A percentile compares a stretch with the other conserved stretches of the same genome.
Conservation (phyloP, 2,113 vertebrate species). For the Glaucomys volans region DNA sequence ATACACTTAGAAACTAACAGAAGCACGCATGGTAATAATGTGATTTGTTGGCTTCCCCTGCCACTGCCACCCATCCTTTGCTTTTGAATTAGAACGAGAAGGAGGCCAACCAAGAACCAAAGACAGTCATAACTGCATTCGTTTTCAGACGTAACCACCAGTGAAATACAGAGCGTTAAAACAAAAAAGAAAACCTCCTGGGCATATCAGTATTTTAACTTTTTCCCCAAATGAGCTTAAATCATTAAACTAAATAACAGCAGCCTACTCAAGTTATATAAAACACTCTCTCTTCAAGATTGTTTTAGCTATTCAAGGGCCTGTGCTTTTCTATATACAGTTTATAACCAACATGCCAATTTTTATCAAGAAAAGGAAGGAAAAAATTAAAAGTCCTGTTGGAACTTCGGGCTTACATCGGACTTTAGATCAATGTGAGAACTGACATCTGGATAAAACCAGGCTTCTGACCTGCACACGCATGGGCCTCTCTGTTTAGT, state of each 20-base stretch:
- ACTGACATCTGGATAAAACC: background rate
- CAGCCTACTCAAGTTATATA: background rate
- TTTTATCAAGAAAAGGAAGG: background rate
- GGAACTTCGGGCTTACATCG: background rate
- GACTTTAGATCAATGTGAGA: background rate
- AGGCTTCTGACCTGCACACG: background rate
- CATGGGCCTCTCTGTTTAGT: background rate
- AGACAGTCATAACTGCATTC: background rate
- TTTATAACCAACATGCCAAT: background rate
- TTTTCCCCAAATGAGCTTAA: slow-evolving; percentile 9
- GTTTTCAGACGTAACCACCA: slow-evolving; percentile 17
- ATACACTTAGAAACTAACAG: slow-evolving; percentile 41
- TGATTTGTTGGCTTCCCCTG: background rate
- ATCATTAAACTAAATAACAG: background rate
- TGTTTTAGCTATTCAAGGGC: background rate
- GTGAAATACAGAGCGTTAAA: background rate
- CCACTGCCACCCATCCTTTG: background rate
- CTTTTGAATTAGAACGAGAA: slow-evolving; percentile 39
- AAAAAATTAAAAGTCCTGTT: background rate
- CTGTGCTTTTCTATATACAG: background rate
- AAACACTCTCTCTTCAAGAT: slow-evolving; percentile 5
- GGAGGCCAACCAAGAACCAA: background rate
- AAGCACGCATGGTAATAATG: slow-evolving; percentile 29
- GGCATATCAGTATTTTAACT: background rate
- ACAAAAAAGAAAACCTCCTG: background rate